phyloP scores from a whole-genome alignment of 2,113 vertebrate species.

The Synchiropus splendidus region DNA sequence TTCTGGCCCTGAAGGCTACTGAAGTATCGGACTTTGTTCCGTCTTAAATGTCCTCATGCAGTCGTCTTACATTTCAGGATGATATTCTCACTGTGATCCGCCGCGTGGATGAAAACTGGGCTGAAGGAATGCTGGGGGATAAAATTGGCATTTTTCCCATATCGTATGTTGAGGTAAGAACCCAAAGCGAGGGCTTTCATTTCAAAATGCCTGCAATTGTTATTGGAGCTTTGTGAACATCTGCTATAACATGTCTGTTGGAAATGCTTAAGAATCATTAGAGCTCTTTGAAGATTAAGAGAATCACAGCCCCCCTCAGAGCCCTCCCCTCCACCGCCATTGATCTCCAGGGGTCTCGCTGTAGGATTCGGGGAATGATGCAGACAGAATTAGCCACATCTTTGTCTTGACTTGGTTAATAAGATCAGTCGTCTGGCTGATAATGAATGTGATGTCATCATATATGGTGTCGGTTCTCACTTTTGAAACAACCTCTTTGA shows the following conservation, averaged over 20 bases:
- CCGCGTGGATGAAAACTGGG: slow-evolving; percentile 98
- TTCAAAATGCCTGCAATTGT: slow-evolving; percentile 2
- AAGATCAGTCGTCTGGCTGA: too few relatives aligned
- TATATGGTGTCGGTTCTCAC: too few relatives aligned
- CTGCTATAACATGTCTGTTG: slow-evolving; percentile 1
- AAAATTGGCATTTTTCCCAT: slow-evolving; percentile 99
- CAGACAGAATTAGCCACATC: slow-evolving; percentile 13
- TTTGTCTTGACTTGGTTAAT: slow-evolving; percentile 16
- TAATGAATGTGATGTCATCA: too few relatives aligned
- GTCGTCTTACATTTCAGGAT: slow-evolving; percentile 63
- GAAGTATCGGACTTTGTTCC: too few relatives aligned
- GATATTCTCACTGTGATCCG: slow-evolving; percentile 96
- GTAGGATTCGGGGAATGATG: slow-evolving; percentile 19
- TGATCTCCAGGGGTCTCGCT: slow-evolving; percentile 11
- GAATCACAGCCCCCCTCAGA: background rate
- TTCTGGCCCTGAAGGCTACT: too few relatives aligned
- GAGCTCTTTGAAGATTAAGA: slow-evolving; percentile 36
- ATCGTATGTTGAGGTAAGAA: slow-evolving; percentile 93
- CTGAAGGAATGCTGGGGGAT: slow-evolving; percentile 98
- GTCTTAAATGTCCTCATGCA: too few relatives aligned
- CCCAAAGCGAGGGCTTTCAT: background rate
- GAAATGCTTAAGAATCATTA: slow-evolving; percentile 19
- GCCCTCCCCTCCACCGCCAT: too few relatives aligned
- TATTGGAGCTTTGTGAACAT: slow-evolving; percentile 1
- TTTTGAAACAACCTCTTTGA: too few relatives aligned